Evolutionary conservation across 2,113 vertebrate species (phyloP), one percentile per base, ranked within the genome.

Genomic region (Prinia subflava): DNA sequence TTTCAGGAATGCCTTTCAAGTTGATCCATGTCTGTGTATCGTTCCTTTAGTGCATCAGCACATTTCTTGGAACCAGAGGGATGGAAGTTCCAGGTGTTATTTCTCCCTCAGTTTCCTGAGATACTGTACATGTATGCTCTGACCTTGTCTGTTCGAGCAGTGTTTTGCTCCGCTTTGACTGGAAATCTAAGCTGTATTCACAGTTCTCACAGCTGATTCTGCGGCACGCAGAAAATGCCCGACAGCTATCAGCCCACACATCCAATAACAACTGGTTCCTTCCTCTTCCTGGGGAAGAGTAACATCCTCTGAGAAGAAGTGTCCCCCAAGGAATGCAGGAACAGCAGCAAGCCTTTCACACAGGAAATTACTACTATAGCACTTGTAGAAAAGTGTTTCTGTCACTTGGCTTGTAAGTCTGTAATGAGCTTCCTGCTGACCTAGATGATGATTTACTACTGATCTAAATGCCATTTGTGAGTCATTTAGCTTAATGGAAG

Each of bases 251-350:
- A 97, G 93, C 98, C 97, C 97, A 97, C 97, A 83, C 97, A 96
- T 92, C 94, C 96, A 96, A 70, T 89, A 97, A 96, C 98, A 98
- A 97, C 98, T 98, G 98, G 94, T 97, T 98, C 97, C 97, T 98
- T 98, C 98, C 98, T 98, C 98, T 98, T 98, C 98, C 98, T 98
- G 98, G 87, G 97, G 98, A 98, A 98, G 96, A 97, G 97, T 95
- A 94, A 95, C 97, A 98, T 98, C 98, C 98, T 98, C 97, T 77
- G 88, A 97, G 97, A 94, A 97, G 97, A 97, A 97, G 88, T 52
- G 75, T 97, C 95, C 97, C 97, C 97, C 12, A 86, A 97, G 98
- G 98, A 98, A 98, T 98, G 98, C 96, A 87, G 60, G 81, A 95
- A 80, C 96, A 96, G 95, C 97, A 94, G 97, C 82, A 94, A 96